A percentile compares a stretch with the other conserved stretches of the same genome.
Evolutionary conservation across 2,888 invertebrate species (phyloP).

Genomic region (Acleris literana): DNA sequence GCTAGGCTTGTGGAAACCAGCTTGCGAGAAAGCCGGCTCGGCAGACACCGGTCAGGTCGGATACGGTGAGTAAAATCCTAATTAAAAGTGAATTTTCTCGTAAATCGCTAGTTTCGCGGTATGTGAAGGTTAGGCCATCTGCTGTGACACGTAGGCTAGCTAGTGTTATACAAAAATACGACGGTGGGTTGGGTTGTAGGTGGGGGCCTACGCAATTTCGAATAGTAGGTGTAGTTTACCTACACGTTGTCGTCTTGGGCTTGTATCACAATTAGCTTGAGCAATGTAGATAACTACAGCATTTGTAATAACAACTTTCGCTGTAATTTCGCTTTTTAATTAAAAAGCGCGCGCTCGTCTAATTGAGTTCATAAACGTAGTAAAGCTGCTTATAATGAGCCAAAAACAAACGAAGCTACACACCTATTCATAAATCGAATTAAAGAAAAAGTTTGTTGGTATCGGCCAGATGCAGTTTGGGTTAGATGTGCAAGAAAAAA

Average conservation of each 20-base stretch:
- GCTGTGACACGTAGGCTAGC: conserved; percentile 72
- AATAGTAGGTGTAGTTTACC: conserved; percentile 72
- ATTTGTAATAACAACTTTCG: conserved; percentile 32
- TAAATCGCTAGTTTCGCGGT: conserved; percentile 48
- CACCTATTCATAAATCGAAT: neutral
- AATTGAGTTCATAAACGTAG: conserved; percentile 13
- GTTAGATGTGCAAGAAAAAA: conserved; percentile 50
- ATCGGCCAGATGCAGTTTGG: conserved; percentile 38
- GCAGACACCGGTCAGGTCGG: conserved; percentile 63
- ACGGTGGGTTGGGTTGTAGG: conserved; percentile 75
- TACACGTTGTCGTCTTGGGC: conserved; percentile 59
- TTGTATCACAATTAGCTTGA: conserved; percentile 51
- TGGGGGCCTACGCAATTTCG: conserved; percentile 75
- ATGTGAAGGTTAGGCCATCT: conserved; percentile 55
- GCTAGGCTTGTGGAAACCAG: conserved; percentile 52
- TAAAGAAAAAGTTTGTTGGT: conserved; percentile 22
- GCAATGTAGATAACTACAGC: conserved; percentile 29
- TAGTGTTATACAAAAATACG: conserved; percentile 64
- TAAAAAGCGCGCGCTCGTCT: neutral
- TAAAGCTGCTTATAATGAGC: neutral
- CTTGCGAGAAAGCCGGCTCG: conserved; percentile 64
- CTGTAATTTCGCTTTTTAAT: conserved; percentile 10
- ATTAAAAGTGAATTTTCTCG: conserved; percentile 59
- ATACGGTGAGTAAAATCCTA: conserved; percentile 64
- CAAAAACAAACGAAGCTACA: neutral